Evolutionary conservation across 37 sponge, comb jelly and placozoan genomes (phyloP).

Genomic region (Amphimedon queenslandica): DNA sequence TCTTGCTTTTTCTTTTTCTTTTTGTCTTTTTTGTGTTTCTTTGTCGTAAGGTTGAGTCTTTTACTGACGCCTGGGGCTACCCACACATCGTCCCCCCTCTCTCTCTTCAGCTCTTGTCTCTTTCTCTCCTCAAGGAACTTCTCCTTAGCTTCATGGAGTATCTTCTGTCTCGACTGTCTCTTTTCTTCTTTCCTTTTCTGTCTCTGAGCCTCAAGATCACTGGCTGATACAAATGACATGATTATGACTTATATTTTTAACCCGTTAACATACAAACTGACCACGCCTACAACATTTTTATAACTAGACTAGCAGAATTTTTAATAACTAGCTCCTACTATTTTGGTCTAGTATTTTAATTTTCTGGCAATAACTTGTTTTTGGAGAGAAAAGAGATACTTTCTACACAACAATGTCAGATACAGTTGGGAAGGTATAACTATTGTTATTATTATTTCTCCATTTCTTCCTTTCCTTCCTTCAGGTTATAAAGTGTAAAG

Average conservation of each 20-base stretch:
- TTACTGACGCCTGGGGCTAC: slow-evolving; percentile 26
- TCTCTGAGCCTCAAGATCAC: slow-evolving; percentile 28
- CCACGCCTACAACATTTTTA: no score
- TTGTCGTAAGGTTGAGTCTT: slow-evolving; percentile 7
- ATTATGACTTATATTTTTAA: no score
- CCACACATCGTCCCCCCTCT: slow-evolving; percentile 48
- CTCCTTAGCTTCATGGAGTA: slow-evolving; percentile 37
- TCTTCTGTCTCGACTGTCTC: slow-evolving; percentile 10
- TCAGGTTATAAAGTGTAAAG: slow-evolving; percentile 68
- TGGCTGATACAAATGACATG: slow-evolving; percentile 28
- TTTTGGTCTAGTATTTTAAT: neutral
- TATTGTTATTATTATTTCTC: neutral
- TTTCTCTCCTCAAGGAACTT: slow-evolving; percentile 25
- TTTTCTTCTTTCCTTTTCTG: slow-evolving; percentile 25
- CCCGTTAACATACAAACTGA: no score
- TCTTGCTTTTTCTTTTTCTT: slow-evolving; percentile 26
- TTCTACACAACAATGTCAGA: no score
- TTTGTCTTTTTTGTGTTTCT: slow-evolving; percentile 34
- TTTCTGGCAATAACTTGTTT: no score
- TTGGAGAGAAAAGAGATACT: no score
- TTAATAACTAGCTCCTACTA: neutral
- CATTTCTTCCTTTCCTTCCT: neutral
- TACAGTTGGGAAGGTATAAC: neutral
- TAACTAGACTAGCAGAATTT: neutral
- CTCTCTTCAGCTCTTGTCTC: slow-evolving; percentile 22